These are phyloP conservation scores for Acridotheres tristis DNA, from an alignment of 2,797 vertebrate species.

Conservation along the genomic window DNA sequence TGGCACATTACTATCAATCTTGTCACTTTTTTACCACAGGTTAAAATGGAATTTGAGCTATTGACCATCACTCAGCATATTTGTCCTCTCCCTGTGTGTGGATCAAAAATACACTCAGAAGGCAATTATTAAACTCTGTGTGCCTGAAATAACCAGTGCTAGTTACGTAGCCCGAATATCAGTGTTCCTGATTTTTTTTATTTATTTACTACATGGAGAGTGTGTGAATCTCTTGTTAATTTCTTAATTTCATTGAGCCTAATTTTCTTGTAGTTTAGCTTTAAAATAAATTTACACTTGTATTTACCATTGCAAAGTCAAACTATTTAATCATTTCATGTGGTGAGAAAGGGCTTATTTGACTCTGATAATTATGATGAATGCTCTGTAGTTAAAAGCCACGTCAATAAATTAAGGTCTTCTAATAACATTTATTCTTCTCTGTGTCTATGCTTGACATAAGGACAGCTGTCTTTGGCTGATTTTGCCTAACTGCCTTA, in stretches of 20 bases:
- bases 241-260: not conserved
- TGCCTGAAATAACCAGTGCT: not conserved
- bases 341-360: not conserved
- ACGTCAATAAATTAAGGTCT: not conserved
- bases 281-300: not conserved
- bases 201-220: not conserved
- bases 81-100: not conserved
- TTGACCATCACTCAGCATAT: not conserved
- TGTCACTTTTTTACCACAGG: slow-evolving; percentile 4
- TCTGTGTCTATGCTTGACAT: not conserved
- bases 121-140: not conserved
- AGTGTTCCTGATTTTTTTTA: not conserved
- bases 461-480: not conserved
- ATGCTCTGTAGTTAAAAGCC: not conserved
- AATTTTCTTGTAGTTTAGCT: not conserved
- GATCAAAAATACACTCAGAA: not conserved
- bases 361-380: not conserved
- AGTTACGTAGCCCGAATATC: not conserved
- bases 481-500: not conserved
- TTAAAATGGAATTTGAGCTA: slow-evolving; percentile 43
- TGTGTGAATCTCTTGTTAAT: not conserved
- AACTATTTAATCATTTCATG: not conserved
- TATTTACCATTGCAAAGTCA: not conserved
- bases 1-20: slow-evolving; percentile 19
- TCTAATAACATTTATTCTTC: not conserved